Conservation (phyloP, 2,797 vertebrate species). For the Enteromius thamalakanensis region DNA sequence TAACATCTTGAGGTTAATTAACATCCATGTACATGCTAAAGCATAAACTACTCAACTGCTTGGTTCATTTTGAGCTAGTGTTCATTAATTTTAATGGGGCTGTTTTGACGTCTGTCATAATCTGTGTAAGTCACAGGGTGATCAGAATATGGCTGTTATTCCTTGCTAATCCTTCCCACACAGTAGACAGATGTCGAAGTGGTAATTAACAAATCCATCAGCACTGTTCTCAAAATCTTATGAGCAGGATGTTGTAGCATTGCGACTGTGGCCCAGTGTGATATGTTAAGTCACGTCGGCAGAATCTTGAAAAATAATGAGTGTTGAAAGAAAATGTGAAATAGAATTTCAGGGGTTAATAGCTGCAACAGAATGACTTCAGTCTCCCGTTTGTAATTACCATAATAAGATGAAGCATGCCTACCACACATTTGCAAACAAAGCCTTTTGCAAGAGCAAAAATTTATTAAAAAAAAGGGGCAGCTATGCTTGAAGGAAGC, state of each 20-base stretch:
- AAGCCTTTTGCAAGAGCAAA: neutral
- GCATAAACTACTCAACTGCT: conserved; percentile 46
- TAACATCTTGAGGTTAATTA: neutral
- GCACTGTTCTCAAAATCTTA: conserved; percentile 61
- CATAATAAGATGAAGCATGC: conserved; percentile 66
- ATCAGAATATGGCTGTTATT: conserved; percentile 63
- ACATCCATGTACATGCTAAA: neutral
- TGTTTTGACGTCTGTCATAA: conserved; percentile 71
- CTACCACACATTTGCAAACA: conserved; percentile 25
- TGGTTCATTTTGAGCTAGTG: conserved; percentile 34
- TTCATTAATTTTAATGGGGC: conserved; percentile 61
- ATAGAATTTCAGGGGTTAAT: conserved; percentile 72
- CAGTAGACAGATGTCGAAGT: conserved; percentile 74
- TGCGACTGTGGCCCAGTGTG: conserved; percentile 37
- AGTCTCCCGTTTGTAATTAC: conserved; percentile 65
- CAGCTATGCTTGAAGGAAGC: neutral
- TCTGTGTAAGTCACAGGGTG: conserved; percentile 57
- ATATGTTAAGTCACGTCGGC: conserved; percentile 50
- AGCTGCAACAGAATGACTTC: conserved; percentile 62
- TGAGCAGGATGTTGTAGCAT: conserved; percentile 38
- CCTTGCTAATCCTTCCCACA: conserved; percentile 65
- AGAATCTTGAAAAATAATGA: conserved; percentile 52
- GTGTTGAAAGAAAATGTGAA: conserved; percentile 58
- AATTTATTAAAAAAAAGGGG: neutral
- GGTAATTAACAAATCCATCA: conserved; percentile 76